Conservation (phyloP, 2,888 invertebrate species). For the Sepioteuthis lessoniana region DNA sequence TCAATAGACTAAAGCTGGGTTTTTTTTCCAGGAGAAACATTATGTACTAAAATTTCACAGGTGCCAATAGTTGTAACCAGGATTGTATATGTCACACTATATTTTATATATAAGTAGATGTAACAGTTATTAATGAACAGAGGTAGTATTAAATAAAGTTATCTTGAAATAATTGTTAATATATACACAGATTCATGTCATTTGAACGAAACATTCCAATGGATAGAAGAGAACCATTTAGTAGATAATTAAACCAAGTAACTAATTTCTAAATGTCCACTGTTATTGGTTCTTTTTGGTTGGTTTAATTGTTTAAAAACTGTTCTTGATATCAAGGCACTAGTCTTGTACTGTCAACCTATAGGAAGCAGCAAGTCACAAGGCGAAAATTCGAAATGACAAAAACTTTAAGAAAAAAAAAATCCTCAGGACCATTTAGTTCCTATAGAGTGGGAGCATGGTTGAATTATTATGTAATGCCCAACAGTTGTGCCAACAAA, state of each 20-base stretch:
- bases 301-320: background rate
- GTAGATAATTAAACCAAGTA: background rate
- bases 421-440: background rate
- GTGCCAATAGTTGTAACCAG: no score
- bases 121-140: no score
- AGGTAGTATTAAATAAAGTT: background rate
- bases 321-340: conserved; percentile 33
- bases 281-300: background rate
- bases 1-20: no score
- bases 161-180: background rate
- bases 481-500: conserved; percentile 33
- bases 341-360: conserved; percentile 11
- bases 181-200: background rate
- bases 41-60: no score
- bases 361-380: conserved; percentile 17
- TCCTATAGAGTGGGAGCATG: conserved; percentile 33
- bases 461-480: background rate
- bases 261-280: background rate
- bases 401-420: background rate
- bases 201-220: background rate
- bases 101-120: no score
- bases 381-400: background rate
- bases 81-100: no score
- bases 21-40: no score
- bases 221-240: background rate